Conservation (phyloP, 2,113 vertebrate species). For the Orycteropus afer region DNA sequence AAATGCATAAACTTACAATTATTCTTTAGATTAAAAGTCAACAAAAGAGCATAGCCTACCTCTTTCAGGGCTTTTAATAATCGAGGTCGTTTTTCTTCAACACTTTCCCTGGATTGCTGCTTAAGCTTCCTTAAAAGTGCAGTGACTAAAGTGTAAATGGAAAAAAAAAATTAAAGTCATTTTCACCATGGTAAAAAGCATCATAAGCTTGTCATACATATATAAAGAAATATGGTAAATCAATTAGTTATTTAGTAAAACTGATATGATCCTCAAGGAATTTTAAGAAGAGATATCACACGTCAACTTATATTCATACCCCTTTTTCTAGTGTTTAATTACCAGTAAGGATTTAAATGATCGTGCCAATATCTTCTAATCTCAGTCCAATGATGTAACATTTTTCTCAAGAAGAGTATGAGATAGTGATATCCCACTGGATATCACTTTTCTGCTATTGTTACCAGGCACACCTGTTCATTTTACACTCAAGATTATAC, state of each 20-base stretch:
- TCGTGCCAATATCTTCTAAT: neutral
- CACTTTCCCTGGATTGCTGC: constrained; percentile 98
- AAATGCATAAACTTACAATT: constrained; percentile 3
- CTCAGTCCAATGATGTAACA: neutral
- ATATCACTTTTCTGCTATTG: neutral
- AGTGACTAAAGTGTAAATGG: constrained; percentile 89
- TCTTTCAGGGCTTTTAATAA: constrained; percentile 98
- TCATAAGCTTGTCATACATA: neutral
- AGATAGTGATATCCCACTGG: neutral
- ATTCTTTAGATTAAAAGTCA: neutral
- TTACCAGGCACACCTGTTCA: neutral
- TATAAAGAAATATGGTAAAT: neutral
- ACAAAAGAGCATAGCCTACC: constrained; percentile 83
- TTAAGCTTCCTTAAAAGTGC: constrained; percentile 98
- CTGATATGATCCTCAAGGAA: neutral
- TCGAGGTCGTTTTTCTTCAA: constrained; percentile 98
- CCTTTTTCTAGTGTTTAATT: constrained; percentile 5
- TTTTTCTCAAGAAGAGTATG: neutral
- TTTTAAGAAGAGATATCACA: neutral
- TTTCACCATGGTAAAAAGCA: constrained; percentile 15
- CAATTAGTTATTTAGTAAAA: neutral
- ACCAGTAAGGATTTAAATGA: neutral
- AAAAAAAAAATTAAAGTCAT: constrained; percentile 32
- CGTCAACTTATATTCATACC: neutral
- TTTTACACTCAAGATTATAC: neutral